Base-by-base conservation (phyloP, 2,797 vertebrate species). In the Myotis myotis region DNA sequence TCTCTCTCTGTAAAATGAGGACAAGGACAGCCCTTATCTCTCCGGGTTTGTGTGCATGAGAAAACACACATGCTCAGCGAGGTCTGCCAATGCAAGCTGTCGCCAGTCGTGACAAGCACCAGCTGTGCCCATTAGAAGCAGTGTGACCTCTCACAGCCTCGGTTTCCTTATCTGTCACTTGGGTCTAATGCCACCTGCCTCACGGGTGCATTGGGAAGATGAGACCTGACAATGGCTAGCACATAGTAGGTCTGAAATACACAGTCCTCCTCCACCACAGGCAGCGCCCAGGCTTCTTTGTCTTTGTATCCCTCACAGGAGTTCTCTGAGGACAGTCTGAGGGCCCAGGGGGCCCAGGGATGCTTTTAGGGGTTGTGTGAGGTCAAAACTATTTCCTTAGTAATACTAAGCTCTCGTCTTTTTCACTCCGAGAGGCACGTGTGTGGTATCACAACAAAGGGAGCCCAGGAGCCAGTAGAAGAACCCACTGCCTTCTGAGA, bases 1-100 rank as follows among this genome's bases (percentile, higher is more conserved):
- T 86, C 86, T 66, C 80, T 47, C 47, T 53, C 75, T 64, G n/a
- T 47, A 28, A 72, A 19, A 9, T 41, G 70, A 72, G 57, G 13
- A 62, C 70, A 19, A n/a, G 64, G 33, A 62, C 12, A 51, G 12
- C 47, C 47, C 70, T 76, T 57, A n/a, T 8, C 47, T 66, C 25
- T 2, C 30, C 0, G 28, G 33, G 23, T 5, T 11, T 2, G 0
- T 0, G 16, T 1, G 1, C 11, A 0, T 23, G 44, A 93, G 81
- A 62, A 87, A 47, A 80, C 2, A 28, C 22, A 19, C 53, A 44
- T 15, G 57, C 85, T 60, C 19, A 6, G 17, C 7, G 1, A 3
- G 2, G 28, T 36, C 68, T 6, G 13, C 44, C 53, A 16, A 13
- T 8, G 51, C 82, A 23, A 16, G 81, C 55, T 3, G 3, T 68